Evolutionary conservation across 2,797 vertebrate species (phyloP), one percentile per base, ranked within the genome.

Genomic region (Carcharodon carcharias): DNA sequence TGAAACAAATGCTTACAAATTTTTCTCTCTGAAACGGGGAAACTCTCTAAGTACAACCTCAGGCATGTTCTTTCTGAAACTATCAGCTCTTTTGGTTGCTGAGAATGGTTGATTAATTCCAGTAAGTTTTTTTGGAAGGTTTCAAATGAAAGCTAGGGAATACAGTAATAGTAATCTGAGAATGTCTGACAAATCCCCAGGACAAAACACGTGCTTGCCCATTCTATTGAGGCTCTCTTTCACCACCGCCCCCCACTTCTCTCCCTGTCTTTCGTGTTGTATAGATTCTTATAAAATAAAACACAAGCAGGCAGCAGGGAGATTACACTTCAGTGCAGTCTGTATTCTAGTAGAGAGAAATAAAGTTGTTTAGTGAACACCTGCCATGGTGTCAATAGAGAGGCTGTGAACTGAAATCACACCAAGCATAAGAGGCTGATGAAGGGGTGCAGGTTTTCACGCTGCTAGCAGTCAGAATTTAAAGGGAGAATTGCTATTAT

Each of bases 341-440:
- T 96, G 96, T 96, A 77, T 96, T 96, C 96, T 96, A 96, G 96
- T 96, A 96, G 96, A 97, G 97, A 97, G 97, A 97, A 96, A 97
- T 97, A 97, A 97, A 97, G 97, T 97, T 97, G 97, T 97, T 97
- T 97, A 96, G 97, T 96, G 97, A 97, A 97, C 97, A 98, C 97
- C 97, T 98, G 97, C 97, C 97, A 97, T 96, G 97, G 97, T 97
- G 97, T 98, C 97, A 97, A 97, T 97, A 97, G 97, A 97, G 96
- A 96, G 97, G 95, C 96, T 96, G 96, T 96, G 97, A 97, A 97
- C 96, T 96, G 96, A 97, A 97, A 97, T 97, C 97, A 97, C 96
- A 97, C 97, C 96, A 97, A 97, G 97, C 97, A 97, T 96, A 97
- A 96, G 96, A 97, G 97, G 96, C 97, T 97, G 97, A 97, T 97